Evolutionary conservation across 2,113 vertebrate genomes (phyloP).

Genomic region (Irena cyanogastra): DNA sequence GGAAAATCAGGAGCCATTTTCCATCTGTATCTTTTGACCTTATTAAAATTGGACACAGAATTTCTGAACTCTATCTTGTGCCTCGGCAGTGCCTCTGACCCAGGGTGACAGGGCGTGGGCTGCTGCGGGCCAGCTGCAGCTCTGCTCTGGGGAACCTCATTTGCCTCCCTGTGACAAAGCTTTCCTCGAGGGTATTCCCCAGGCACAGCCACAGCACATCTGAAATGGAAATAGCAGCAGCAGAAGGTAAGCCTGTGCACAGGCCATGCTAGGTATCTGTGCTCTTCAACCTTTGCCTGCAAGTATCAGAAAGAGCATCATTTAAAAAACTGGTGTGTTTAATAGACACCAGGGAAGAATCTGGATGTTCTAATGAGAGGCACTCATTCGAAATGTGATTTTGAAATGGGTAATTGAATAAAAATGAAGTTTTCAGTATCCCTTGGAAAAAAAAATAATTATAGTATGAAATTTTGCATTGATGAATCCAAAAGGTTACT

Average conservation of each 20-base stretch:
- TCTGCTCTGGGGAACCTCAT: neutral
- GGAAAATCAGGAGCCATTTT: neutral
- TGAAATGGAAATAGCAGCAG: slow-evolving; percentile 29
- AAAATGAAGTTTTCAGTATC: neutral
- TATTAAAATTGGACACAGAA: fast-evolving
- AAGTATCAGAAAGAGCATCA: neutral
- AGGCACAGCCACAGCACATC: neutral
- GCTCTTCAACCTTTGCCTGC: neutral
- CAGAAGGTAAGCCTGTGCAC: slow-evolving; percentile 13
- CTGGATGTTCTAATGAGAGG: neutral
- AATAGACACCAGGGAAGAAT: neutral
- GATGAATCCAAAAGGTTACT: neutral
- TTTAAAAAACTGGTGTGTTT: fast-evolving
- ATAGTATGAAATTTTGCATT: neutral
- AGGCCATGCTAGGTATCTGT: neutral
- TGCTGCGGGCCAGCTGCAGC: neutral
- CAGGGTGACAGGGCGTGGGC: neutral
- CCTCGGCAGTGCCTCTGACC: neutral
- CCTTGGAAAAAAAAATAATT: neutral
- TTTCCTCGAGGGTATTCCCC: slow-evolving; percentile 8
- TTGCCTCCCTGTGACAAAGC: slow-evolving; percentile 26
- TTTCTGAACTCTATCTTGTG: neutral
- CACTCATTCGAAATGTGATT: neutral
- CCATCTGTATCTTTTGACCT: neutral
- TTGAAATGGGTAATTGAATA: neutral